phyloP scores from a whole-genome alignment of 1,140 invertebrate species.

The Nebria ingens region DNA sequence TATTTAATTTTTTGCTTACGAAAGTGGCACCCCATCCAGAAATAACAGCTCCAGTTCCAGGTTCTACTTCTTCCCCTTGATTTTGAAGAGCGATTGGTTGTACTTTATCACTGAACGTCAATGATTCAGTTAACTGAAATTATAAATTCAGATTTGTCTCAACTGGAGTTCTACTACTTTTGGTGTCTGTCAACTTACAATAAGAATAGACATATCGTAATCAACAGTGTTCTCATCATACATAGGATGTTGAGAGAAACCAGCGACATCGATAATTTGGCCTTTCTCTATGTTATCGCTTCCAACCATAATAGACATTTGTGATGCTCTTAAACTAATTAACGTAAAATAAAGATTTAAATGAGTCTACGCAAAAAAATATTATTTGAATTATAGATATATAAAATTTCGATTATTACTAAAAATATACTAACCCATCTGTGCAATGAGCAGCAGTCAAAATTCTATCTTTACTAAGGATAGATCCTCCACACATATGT shows the following conservation, averaged over 20 bases:
- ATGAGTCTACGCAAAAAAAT: too few relatives aligned
- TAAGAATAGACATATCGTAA: background rate
- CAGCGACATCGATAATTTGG: background rate
- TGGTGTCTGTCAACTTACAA: too few relatives aligned
- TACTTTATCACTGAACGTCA: background rate
- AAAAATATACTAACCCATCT: slow-evolving; percentile 16
- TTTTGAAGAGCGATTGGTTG: background rate
- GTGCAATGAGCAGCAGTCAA: slow-evolving; percentile 42
- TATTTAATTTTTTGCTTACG: too few relatives aligned
- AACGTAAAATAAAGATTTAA: too few relatives aligned
- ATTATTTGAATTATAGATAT: too few relatives aligned
- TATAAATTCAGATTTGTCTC: too few relatives aligned
- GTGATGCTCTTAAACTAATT: too few relatives aligned
- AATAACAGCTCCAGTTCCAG: slow-evolving; percentile 19
- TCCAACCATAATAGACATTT: too few relatives aligned
- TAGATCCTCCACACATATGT: slow-evolving; percentile 49
- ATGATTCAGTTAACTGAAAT: background rate
- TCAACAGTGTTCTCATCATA: background rate
- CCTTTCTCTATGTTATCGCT: too few relatives aligned
- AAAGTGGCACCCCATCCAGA: slow-evolving; percentile 15
- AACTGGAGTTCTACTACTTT: too few relatives aligned
- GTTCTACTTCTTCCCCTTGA: background rate
- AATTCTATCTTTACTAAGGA: slow-evolving; percentile 39
- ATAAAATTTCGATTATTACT: too few relatives aligned
- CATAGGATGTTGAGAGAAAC: background rate